Evolutionary conservation across 2,113 vertebrate species (phyloP).

Genomic region (Xiphophorus couchianus): DNA sequence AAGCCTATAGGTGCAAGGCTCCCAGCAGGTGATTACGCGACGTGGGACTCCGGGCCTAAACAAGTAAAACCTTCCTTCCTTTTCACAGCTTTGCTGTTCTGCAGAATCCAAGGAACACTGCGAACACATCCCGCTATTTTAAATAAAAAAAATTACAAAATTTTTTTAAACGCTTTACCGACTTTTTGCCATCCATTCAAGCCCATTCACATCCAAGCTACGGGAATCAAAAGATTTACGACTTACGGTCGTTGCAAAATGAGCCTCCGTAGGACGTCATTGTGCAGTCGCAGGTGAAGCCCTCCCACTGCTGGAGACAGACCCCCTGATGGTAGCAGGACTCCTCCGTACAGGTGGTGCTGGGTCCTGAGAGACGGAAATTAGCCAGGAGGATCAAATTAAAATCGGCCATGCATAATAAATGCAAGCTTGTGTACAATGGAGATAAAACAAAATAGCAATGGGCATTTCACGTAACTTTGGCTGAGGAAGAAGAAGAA

Average conservation of each 20-base stretch:
- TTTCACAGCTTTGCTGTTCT: constrained; percentile 28
- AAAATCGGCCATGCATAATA: background rate
- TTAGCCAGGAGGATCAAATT: background rate
- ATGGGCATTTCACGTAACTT: background rate
- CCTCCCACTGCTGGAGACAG: constrained; percentile 95
- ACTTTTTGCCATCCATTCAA: constrained; percentile 3
- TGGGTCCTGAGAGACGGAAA: constrained; percentile 79
- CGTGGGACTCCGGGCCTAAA: constrained; percentile 11
- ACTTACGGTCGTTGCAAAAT: constrained; percentile 83
- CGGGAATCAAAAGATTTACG: background rate
- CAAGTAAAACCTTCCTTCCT: constrained; percentile 9
- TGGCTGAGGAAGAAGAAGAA: background rate
- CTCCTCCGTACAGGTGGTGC: constrained; percentile 94
- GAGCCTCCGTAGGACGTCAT: constrained; percentile 89
- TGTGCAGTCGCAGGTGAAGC: constrained; percentile 91
- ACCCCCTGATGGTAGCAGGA: constrained; percentile 94
- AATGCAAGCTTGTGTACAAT: background rate
- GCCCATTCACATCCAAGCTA: background rate
- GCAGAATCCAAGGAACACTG: background rate
- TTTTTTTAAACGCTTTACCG: background rate
- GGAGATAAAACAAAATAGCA: background rate
- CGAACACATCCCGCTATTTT: background rate
- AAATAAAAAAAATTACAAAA: background rate
- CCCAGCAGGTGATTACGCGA: constrained; percentile 36
- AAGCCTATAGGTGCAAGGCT: constrained; percentile 11